Evolutionary conservation across 2,113 vertebrate species (phyloP).

Genomic region (Rhinoptilus africanus): DNA sequence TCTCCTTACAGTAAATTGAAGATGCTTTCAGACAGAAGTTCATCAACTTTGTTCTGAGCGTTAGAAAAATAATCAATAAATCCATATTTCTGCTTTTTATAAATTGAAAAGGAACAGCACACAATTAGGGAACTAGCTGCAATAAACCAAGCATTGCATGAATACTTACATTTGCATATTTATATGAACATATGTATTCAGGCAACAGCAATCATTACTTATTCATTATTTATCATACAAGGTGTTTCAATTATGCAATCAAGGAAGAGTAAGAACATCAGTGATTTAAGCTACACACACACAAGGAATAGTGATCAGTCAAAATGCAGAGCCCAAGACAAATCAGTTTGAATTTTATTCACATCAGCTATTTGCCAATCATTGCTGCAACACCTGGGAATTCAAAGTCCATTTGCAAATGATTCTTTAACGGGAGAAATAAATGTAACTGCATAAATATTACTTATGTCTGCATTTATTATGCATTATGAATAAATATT

Average conservation of each 20-base stretch:
- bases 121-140: background rate
- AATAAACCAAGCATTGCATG: background rate
- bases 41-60: background rate
- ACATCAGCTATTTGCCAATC: background rate
- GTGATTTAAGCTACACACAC: background rate
- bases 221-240: slow-evolving; percentile 37
- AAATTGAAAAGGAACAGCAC: background rate
- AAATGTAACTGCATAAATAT: slow-evolving; percentile 32
- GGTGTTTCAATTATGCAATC: slow-evolving; percentile 45
- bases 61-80: background rate
- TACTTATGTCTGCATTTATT: background rate
- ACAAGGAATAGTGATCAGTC: slow-evolving; percentile 4
- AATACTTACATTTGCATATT: background rate
- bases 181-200: background rate
- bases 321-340: slow-evolving; percentile 10
- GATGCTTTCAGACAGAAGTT: background rate
- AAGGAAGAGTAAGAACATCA: slow-evolving; percentile 14
- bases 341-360: slow-evolving; percentile 24
- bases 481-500: slow-evolving; percentile 19
- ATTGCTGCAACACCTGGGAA: slow-evolving; percentile 30
- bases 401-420: slow-evolving; percentile 37
- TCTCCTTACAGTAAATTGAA: background rate
- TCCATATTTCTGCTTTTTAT: background rate
- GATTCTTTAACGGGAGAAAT: slow-evolving; percentile 20
- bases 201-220: slow-evolving; percentile 14